phyloP scores from a whole-genome alignment of 2,113 vertebrate genomes.

The Leiothrix lutea region DNA sequence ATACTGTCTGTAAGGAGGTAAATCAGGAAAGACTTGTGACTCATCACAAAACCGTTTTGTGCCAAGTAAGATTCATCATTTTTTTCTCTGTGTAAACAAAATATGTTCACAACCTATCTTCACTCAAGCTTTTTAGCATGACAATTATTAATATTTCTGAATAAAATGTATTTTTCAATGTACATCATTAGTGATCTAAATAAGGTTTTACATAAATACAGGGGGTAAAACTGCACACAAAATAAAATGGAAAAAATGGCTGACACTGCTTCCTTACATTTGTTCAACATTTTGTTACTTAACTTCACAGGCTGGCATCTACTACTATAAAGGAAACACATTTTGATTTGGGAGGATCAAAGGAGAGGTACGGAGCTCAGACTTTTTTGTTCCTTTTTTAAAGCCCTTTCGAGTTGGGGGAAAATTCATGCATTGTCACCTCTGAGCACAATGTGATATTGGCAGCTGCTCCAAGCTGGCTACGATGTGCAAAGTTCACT shows the following conservation, averaged over 20 bases:
- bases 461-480: slow-evolving; percentile 66
- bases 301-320: slow-evolving; percentile 54
- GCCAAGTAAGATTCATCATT: not conserved
- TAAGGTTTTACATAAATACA: slow-evolving; percentile 59
- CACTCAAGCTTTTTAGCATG: slow-evolving; percentile 24
- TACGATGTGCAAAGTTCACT: slow-evolving; percentile 64
- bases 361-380: slow-evolving; percentile 44
- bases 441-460: slow-evolving; percentile 62
- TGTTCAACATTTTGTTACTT: slow-evolving; percentile 67
- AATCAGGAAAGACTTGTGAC: not conserved
- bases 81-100: slow-evolving; percentile 11
- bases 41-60: not conserved
- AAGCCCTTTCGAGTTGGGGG: slow-evolving; percentile 67
- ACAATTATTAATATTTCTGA: slow-evolving; percentile 47
- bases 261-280: slow-evolving; percentile 53
- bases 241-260: slow-evolving; percentile 32
- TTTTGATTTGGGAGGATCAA: slow-evolving; percentile 64
- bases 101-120: slow-evolving; percentile 21
- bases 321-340: slow-evolving; percentile 58
- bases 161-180: slow-evolving; percentile 61
- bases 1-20: not conserved
- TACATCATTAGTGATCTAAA: slow-evolving; percentile 42
- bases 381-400: slow-evolving; percentile 45
- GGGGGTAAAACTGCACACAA: slow-evolving; percentile 42
- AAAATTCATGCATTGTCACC: slow-evolving; percentile 50